Conservation (phyloP, 2,113 vertebrate species). For the Ursus arctos region DNA sequence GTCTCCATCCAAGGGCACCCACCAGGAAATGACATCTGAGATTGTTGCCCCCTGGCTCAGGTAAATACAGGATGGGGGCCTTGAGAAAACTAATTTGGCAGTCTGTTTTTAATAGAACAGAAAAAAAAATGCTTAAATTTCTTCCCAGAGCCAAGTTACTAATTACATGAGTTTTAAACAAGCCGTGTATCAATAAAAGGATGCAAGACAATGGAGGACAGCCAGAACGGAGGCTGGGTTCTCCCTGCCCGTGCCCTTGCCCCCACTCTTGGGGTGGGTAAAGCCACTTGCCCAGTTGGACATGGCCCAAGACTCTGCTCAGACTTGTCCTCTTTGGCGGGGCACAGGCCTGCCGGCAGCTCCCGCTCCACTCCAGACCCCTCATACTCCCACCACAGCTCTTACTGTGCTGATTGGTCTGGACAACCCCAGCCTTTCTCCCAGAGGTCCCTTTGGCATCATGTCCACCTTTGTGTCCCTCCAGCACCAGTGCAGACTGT, state of each 20-base stretch:
- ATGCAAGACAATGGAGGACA: slow-evolving; percentile 28
- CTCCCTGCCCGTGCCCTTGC: background rate
- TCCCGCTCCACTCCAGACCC: fast-evolving
- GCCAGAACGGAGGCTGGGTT: background rate
- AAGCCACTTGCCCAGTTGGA: background rate
- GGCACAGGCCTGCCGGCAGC: background rate
- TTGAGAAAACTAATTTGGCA: slow-evolving; percentile 57
- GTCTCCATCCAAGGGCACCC: slow-evolving; percentile 41
- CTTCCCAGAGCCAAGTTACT: slow-evolving; percentile 68
- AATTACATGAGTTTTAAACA: slow-evolving; percentile 58
- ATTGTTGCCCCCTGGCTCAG: slow-evolving; percentile 58
- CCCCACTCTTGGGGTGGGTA: background rate
- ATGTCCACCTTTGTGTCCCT: background rate
- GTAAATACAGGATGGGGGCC: background rate
- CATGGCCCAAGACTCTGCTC: background rate
- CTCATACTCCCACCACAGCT: background rate
- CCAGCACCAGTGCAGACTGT: background rate
- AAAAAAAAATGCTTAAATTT: background rate
- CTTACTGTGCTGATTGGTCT: background rate
- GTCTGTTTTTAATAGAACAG: slow-evolving; percentile 67
- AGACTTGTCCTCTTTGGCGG: background rate
- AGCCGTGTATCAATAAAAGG: slow-evolving; percentile 37
- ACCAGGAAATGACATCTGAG: slow-evolving; percentile 73
- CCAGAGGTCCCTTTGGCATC: background rate
- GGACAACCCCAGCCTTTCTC: background rate